A percentile compares a stretch with the other conserved stretches of the same genome.
phyloP scores from a whole-genome alignment of 2,797 vertebrate species.

The Gymnothorax reevesii region DNA sequence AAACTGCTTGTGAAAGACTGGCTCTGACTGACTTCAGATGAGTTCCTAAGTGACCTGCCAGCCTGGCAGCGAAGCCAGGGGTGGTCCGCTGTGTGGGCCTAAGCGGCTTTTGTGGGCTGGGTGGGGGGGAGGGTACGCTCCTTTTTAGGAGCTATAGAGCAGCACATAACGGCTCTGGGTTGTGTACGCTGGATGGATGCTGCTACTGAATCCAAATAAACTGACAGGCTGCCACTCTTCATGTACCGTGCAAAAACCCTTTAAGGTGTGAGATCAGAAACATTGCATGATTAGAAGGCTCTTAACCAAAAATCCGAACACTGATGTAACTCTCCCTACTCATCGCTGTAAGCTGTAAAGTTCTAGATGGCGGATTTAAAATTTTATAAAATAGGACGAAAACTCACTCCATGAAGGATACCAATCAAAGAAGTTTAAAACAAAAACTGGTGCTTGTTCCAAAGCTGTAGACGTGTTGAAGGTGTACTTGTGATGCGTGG shows the following conservation, averaged over 20 bases:
- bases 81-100: neutral
- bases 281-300: too few relatives aligned
- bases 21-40: neutral
- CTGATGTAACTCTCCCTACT: too few relatives aligned
- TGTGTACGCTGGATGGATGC: neutral
- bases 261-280: too few relatives aligned
- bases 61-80: neutral
- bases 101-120: neutral
- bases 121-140: too few relatives aligned
- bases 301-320: too few relatives aligned
- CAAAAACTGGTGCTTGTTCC: neutral
- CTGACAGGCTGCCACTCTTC: neutral
- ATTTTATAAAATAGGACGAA: too few relatives aligned
- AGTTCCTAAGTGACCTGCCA: too few relatives aligned
- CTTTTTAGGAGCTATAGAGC: neutral
- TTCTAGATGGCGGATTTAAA: too few relatives aligned
- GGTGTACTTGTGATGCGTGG: neutral
- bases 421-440: too few relatives aligned
- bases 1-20: too few relatives aligned
- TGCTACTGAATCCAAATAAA: neutral
- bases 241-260: neutral
- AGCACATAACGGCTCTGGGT: neutral
- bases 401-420: too few relatives aligned
- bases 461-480: neutral
- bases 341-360: too few relatives aligned